Percentiles rank a stretch among this genome's conserved stretches.
These are phyloP conservation scores for Leptinotarsa tumamoca DNA, from an alignment of 2,888 invertebrate species.

Conservation along the genomic window DNA sequence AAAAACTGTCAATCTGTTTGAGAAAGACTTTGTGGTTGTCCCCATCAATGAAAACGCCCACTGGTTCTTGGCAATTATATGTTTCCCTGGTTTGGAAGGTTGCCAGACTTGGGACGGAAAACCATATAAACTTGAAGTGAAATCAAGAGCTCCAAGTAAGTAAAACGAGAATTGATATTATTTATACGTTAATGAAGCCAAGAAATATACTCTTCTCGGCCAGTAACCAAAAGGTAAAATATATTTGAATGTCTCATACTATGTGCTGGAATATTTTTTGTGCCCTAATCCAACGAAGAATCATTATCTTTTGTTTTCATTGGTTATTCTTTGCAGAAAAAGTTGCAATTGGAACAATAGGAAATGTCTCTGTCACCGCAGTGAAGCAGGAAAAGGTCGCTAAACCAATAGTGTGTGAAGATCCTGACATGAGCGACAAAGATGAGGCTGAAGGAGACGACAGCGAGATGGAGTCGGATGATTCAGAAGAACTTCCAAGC, in stretches of 20 bases:
- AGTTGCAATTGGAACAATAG: conserved; percentile 69
- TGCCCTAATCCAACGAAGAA: neutral
- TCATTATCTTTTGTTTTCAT: neutral
- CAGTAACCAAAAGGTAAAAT: too few species aligned
- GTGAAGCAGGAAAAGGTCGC: conserved; percentile 62
- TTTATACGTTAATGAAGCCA: too few species aligned
- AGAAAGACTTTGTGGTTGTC: conserved; percentile 95
- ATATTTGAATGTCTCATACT: too few species aligned
- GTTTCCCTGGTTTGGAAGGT: conserved; percentile 87
- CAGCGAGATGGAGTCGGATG: conserved; percentile 74
- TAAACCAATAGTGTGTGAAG: conserved; percentile 73
- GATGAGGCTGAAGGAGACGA: conserved; percentile 81
- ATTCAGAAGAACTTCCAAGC: conserved; percentile 64
- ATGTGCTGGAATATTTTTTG: too few species aligned
- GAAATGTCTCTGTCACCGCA: conserved; percentile 69
- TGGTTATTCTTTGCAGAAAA: conserved; percentile 38
- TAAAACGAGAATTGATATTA: neutral
- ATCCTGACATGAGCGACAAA: conserved; percentile 78
- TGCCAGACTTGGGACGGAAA: conserved; percentile 77
- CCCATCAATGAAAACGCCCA: conserved; percentile 99
- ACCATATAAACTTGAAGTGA: conserved; percentile 66
- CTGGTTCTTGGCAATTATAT: conserved; percentile 98
- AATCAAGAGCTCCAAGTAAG: conserved; percentile 68
- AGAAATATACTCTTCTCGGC: too few species aligned
- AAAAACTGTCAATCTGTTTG: conserved; percentile 94